A percentile compares a stretch with the other conserved stretches of the same genome.
These are phyloP conservation scores for Abrostola tripartita DNA, from an alignment of 2,888 invertebrate species.

Conservation along the genomic window DNA sequence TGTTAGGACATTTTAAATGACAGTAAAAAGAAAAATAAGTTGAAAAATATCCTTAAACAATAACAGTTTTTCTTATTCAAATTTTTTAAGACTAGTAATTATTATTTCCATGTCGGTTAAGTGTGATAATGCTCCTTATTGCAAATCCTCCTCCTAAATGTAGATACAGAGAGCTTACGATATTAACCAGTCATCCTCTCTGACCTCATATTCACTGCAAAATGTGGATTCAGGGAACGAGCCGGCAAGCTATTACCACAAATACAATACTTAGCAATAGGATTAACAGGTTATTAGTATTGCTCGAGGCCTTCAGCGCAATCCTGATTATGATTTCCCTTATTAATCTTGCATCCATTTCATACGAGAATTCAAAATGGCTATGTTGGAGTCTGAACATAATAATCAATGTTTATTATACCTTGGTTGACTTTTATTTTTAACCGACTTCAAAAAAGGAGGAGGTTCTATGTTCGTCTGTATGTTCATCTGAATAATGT, in stretches of 20 bases:
- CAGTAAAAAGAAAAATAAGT: too few species aligned
- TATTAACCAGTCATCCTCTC: neutral
- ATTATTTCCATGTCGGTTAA: too few species aligned
- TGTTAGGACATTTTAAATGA: too few species aligned
- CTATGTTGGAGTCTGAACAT: slow-evolving; percentile 18
- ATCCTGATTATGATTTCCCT: slow-evolving; percentile 22
- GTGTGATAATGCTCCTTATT: too few species aligned
- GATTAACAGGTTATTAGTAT: slow-evolving; percentile 14
- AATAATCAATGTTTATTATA: slow-evolving; percentile 20
- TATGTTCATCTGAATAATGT: too few species aligned
- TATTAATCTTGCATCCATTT: slow-evolving; percentile 19
- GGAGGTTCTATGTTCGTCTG: too few species aligned
- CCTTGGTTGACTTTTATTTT: neutral
- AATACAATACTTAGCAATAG: slow-evolving; percentile 7
- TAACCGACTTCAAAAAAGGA: too few species aligned
- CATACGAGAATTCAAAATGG: slow-evolving; percentile 20
- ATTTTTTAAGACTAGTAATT: too few species aligned
- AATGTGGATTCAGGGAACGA: neutral
- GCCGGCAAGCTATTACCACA: neutral
- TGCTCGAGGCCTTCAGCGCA: slow-evolving; percentile 16
- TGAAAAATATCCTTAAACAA: too few species aligned
- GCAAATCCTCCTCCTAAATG: neutral
- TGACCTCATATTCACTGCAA: neutral
- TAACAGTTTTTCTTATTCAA: too few species aligned
- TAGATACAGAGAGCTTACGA: slow-evolving; percentile 1